These are phyloP conservation scores for Arenaria interpres DNA, from an alignment of 2,113 vertebrate species.

Conservation along the genomic window DNA sequence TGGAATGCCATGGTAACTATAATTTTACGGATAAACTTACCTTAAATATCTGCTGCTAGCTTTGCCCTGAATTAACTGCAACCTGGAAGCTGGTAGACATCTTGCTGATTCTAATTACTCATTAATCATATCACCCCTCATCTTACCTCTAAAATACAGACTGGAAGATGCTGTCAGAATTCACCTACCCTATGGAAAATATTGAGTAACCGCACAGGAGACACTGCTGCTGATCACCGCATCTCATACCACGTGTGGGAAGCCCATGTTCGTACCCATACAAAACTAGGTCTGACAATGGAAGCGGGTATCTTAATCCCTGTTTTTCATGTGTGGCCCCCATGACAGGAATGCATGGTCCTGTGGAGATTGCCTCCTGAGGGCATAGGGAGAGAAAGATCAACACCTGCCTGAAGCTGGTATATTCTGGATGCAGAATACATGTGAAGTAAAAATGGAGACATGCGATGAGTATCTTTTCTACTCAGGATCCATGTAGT, in stretches of 20 bases:
- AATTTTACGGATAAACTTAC: slow-evolving; percentile 6
- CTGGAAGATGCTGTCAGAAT: neutral
- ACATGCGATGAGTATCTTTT: fast-evolving
- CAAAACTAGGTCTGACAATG: neutral
- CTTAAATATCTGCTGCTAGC: neutral
- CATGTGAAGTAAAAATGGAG: neutral
- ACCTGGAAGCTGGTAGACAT: neutral
- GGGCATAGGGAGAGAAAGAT: neutral
- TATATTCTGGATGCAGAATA: neutral
- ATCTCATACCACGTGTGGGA: neutral
- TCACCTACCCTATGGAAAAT: neutral
- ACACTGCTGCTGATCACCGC: neutral
- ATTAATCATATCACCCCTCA: neutral
- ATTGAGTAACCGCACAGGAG: neutral
- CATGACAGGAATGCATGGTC: neutral
- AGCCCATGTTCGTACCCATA: neutral
- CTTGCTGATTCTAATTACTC: neutral
- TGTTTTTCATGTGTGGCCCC: neutral
- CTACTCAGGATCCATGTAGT: neutral
- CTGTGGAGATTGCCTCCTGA: neutral
- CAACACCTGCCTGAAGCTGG: neutral
- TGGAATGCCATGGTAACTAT: slow-evolving; percentile 25
- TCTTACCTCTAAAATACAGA: neutral
- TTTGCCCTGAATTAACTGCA: neutral
- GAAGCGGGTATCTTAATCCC: neutral